Evolutionary conservation across 2,888 invertebrate species (phyloP).

Genomic region (Platerodrilus igneus): DNA sequence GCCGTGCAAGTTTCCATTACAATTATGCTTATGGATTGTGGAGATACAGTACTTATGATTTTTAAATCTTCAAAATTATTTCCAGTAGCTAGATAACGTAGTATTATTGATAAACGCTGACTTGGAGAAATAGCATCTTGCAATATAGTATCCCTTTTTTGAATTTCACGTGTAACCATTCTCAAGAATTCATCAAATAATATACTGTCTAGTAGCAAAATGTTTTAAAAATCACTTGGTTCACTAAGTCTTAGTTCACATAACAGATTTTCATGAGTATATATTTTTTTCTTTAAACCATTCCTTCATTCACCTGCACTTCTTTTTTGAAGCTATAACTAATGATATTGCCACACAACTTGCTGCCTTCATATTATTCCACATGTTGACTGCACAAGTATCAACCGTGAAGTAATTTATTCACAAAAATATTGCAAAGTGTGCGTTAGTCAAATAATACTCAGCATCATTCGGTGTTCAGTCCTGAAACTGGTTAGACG

Average conservation of each 20-base stretch:
- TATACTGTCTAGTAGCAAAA: slow-evolving; percentile 14
- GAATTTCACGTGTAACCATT: slow-evolving; percentile 22
- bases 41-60: slow-evolving; percentile 22
- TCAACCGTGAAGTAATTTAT: too few species aligned
- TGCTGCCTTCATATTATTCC: too few species aligned
- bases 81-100: slow-evolving; percentile 27
- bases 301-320: slow-evolving; percentile 13
- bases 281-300: slow-evolving; percentile 9
- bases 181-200: slow-evolving; percentile 17
- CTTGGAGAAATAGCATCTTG: slow-evolving; percentile 24
- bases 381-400: too few species aligned
- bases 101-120: slow-evolving; percentile 24
- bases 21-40: slow-evolving; percentile 23
- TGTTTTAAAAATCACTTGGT: slow-evolving; percentile 16
- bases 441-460: too few species aligned
- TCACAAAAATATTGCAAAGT: too few species aligned
- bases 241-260: slow-evolving; percentile 15
- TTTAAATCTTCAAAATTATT: slow-evolving; percentile 27
- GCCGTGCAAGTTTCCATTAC: slow-evolving; percentile 25
- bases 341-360: too few species aligned
- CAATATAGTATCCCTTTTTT: slow-evolving; percentile 19
- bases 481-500: too few species aligned
- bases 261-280: slow-evolving; percentile 9
- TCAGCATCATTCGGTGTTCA: too few species aligned
- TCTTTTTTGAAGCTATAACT: too few species aligned